Evolutionary conservation across 2,888 invertebrate genomes (phyloP), one percentile per base, ranked within the genome.

Genomic region (Phytoseiulus persimilis): DNA sequence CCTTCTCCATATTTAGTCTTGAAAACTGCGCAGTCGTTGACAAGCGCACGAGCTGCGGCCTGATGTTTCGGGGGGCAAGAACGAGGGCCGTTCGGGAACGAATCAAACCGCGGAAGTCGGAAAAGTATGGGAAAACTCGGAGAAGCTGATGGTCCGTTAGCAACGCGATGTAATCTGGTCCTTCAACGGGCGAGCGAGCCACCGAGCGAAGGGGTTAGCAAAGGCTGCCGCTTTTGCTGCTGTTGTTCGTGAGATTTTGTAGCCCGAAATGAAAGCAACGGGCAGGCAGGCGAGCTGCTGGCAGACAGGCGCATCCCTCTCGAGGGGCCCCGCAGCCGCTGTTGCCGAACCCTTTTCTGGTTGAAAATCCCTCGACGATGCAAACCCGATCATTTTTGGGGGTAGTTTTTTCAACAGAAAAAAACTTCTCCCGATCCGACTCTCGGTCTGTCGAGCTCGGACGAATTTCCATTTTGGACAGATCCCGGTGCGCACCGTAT

Each of bases 161-260:
- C 46, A 14, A 14, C 14, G 14, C 14, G 46, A 46, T 65, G 65
- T 65, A 18, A 65, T 65, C 65, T 65, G 9, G 1, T 23, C 65
- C 18, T 28, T 14, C 65, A 65, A 65, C 65, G 18, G 18, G 65
- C 23, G 23, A 65, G 65, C 65, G 18, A 18, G 14, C 65, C 23
- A 11, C 5, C 65, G 9, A 65, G 28, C 23, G 65, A 65, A 65
- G 65, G 65, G 65, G 65, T 65, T 65, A 65, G 65, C 65, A 23
- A 65, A 65, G 11, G 39, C 39, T 3, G 9, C 39, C 39, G 65
- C 65, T 65, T 65, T 65, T 28, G 65, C 65, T 65, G 65, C 65
- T 65, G 65, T 65, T 65, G 65, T 65, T 65, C 65, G 65, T 65
- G 65, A 65, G 65, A 65, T 65, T 65, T 65, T 65, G 65, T 65